phyloP scores from a whole-genome alignment of 30 jellyfish, hydroid and myxozoan genomes.

The Euphysa ruthae region DNA sequence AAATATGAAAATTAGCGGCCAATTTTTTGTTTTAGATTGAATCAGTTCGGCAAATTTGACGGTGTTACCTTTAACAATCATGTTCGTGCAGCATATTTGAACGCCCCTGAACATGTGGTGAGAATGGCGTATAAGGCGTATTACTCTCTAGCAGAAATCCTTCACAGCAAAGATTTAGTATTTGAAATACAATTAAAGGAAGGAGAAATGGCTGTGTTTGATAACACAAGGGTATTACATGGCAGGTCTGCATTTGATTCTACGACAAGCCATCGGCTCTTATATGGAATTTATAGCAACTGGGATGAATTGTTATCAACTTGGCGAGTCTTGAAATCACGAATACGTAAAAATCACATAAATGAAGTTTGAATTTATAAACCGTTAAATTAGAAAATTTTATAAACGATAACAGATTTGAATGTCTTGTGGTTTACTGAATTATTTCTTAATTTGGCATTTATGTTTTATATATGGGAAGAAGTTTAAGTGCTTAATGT shows the following conservation, averaged over 20 bases:
- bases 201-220: conserved; percentile 44
- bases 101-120: conserved; percentile 51
- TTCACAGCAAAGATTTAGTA: conserved; percentile 21
- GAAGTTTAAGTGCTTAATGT: too few relatives aligned
- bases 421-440: too few relatives aligned
- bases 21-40: conserved; percentile 15
- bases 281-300: too few relatives aligned
- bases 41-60: conserved; percentile 43
- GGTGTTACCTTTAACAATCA: conserved; percentile 34
- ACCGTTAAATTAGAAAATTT: too few relatives aligned
- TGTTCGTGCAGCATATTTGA: conserved; percentile 40
- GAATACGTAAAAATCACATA: too few relatives aligned
- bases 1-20: too few relatives aligned
- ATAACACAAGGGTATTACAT: conserved; percentile 51
- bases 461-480: too few relatives aligned
- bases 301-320: neutral
- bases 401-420: too few relatives aligned
- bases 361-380: too few relatives aligned
- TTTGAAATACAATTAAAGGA: conserved; percentile 8
- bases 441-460: too few relatives aligned
- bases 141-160: conserved; percentile 15
- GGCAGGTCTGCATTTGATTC: conserved; percentile 47
- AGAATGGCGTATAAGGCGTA: conserved; percentile 45
- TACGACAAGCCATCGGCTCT: too few relatives aligned
- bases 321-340: neutral